These are phyloP conservation scores for Anguilla obscura DNA, from an alignment of 2,797 vertebrate genomes.

Conservation along the genomic window DNA sequence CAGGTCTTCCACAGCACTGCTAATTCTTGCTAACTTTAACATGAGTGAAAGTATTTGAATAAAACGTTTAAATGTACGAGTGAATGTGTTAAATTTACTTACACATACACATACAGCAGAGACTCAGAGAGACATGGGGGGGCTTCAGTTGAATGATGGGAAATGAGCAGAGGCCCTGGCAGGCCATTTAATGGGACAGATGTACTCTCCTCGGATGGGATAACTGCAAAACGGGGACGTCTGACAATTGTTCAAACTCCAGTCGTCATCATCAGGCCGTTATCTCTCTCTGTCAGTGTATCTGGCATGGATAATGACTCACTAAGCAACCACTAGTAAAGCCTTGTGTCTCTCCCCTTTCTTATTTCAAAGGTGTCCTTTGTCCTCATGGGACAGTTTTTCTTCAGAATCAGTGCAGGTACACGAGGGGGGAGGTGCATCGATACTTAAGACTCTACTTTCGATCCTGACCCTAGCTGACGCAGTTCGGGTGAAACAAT, in stretches of 20 bases:
- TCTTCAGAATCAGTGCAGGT: neutral
- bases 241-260: neutral
- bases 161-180: neutral
- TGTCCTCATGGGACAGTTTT: neutral
- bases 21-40: neutral
- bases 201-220: neutral
- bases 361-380: neutral
- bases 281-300: neutral
- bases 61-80: neutral
- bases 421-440: no score
- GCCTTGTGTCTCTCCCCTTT: neutral
- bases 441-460: no score
- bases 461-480: no score
- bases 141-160: neutral
- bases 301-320: conserved; percentile 8
- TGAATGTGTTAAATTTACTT: neutral
- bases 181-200: neutral
- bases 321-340: neutral
- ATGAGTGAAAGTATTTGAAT: neutral
- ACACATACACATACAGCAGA: neutral
- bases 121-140: neutral
- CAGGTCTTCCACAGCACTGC: neutral
- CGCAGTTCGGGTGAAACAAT: no score
- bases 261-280: neutral
- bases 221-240: neutral